Evolutionary conservation across 2,797 vertebrate genomes (phyloP).

Genomic region (Hippoglossus hippoglossus): DNA sequence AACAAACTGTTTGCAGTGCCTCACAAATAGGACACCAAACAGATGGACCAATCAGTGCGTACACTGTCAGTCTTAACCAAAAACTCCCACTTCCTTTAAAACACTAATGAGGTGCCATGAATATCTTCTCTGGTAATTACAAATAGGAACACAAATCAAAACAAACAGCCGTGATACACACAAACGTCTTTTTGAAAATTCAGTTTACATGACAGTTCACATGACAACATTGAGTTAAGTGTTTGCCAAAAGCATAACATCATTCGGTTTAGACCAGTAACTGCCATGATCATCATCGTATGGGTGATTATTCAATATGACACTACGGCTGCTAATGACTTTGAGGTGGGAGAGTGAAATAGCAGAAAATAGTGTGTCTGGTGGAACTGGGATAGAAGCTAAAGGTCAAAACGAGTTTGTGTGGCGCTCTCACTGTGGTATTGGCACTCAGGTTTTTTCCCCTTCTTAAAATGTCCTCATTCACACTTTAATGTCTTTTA

Average conservation of each 20-base stretch:
- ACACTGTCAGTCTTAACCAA: not conserved
- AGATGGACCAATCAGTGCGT: not conserved
- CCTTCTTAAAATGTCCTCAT: conserved; percentile 70
- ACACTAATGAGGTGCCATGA: not conserved
- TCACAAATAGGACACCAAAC: no score
- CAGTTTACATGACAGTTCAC: not conserved
- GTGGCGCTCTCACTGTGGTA: conserved; percentile 64
- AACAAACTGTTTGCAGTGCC: no score
- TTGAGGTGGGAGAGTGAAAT: conserved; percentile 33
- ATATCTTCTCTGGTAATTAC: not conserved
- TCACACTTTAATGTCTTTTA: conserved; percentile 75
- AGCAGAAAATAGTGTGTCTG: conserved; percentile 52
- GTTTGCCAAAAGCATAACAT: not conserved
- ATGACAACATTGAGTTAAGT: not conserved
- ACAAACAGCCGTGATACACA: not conserved
- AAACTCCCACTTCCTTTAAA: not conserved
- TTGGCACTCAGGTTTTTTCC: conserved; percentile 55
- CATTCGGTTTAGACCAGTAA: conserved; percentile 11
- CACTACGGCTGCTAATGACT: conserved; percentile 32
- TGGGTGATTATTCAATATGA: conserved; percentile 27
- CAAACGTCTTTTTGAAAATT: not conserved
- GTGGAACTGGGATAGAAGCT: conserved; percentile 53
- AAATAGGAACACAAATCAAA: not conserved
- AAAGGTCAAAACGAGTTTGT: conserved; percentile 75
- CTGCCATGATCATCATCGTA: conserved; percentile 21